Conservation (phyloP, 2,888 invertebrate genomes). For the Aleiodes leptofemur region DNA sequence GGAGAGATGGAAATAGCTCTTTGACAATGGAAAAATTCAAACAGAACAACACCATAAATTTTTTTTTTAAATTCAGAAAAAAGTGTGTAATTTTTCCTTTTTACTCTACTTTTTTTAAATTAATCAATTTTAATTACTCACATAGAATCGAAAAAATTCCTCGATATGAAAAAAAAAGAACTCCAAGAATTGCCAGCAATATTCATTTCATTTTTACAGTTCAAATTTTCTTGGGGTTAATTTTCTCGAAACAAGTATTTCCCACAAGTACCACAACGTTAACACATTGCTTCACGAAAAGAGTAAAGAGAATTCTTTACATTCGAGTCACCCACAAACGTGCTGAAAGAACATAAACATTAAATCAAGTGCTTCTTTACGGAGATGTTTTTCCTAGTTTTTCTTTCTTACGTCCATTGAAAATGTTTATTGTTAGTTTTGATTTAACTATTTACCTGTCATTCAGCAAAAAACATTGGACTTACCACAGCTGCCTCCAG, state of each 20-base stretch:
- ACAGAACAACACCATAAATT: no score
- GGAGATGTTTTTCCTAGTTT: neutral
- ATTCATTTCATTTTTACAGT: neutral
- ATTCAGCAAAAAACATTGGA: neutral
- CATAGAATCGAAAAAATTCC: no score
- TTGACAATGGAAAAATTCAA: no score
- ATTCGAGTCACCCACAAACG: constrained; percentile 13
- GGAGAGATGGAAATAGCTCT: no score
- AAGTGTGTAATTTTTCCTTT: no score
- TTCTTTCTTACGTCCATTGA: neutral
- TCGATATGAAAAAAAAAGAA: neutral
- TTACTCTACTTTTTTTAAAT: no score
- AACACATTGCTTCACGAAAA: constrained; percentile 17
- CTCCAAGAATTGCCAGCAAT: constrained; percentile 1
- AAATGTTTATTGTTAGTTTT: constrained; percentile 3
- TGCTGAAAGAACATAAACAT: constrained; percentile 11
- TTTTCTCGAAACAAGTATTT: constrained; percentile 14
- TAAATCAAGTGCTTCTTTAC: constrained; percentile 4
- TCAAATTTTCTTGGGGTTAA: constrained; percentile 11
- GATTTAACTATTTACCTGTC: neutral
- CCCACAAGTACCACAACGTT: constrained; percentile 1
- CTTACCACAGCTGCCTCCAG: no score
- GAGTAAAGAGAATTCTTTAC: neutral
- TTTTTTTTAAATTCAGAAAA: no score
- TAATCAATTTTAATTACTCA: no score